Conservation (phyloP, 2,113 vertebrate species). For the Anhinga anhinga region DNA sequence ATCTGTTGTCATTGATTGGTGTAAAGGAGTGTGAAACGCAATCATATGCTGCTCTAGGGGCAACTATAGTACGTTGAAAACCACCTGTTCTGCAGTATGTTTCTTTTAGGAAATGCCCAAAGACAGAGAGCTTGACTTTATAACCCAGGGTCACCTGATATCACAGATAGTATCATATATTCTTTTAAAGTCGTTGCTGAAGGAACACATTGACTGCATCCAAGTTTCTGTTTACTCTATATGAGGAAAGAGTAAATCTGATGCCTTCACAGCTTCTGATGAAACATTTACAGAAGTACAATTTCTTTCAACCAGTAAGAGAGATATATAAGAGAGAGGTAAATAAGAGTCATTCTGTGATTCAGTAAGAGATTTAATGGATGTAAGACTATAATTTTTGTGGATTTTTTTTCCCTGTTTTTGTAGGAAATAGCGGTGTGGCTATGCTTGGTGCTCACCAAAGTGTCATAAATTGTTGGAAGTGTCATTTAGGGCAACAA, state of each 20-base stretch:
- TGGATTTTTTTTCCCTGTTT: neutral
- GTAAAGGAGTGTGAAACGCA: neutral
- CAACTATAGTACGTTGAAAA: neutral
- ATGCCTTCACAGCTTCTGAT: neutral
- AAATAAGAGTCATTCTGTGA: neutral
- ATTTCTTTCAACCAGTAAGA: neutral
- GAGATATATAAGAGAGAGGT: too few relatives aligned
- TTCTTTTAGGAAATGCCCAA: neutral
- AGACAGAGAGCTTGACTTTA: neutral
- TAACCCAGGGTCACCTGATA: neutral
- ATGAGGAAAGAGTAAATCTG: neutral
- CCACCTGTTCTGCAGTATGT: neutral
- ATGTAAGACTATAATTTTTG: neutral
- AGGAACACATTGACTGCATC: neutral
- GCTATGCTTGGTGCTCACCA: neutral
- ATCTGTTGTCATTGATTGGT: neutral
- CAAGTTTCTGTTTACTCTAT: neutral
- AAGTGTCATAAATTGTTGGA: neutral
- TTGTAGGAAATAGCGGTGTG: neutral
- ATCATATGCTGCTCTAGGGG: neutral
- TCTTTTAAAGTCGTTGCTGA: neutral
- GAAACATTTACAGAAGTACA: neutral
- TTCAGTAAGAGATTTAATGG: neutral
- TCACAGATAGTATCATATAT: neutral
- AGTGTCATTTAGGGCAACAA: too few relatives aligned